These are phyloP conservation scores for Spinus olivaceus DNA, from an alignment of 2,797 vertebrate genomes.

Conservation along the genomic window DNA sequence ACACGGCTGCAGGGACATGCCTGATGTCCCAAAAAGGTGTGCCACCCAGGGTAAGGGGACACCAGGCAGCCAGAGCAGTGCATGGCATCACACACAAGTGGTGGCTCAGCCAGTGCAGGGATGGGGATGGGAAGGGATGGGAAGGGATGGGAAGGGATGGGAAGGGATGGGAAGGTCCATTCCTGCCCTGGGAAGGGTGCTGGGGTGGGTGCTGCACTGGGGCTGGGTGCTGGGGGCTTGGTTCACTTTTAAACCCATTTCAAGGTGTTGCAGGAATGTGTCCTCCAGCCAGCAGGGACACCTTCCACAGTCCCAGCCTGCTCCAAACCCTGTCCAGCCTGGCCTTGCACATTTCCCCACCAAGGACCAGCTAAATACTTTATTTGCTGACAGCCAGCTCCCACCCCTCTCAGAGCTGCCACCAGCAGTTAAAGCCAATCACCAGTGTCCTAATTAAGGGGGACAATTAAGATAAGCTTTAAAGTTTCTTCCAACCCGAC, in stretches of 20 bases:
- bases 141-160: neutral
- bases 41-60: neutral
- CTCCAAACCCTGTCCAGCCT: neutral
- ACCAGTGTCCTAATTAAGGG: neutral
- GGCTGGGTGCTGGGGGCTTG: neutral
- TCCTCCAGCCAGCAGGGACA: neutral
- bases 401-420: neutral
- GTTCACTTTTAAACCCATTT: neutral
- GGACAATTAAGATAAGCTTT: neutral
- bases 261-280: neutral
- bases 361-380: neutral
- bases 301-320: neutral
- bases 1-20: neutral
- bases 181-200: neutral
- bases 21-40: neutral
- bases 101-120: neutral
- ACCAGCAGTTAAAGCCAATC: neutral
- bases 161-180: neutral
- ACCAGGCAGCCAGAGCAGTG: neutral
- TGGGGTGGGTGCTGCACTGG: fast-evolving
- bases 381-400: neutral
- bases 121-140: neutral
- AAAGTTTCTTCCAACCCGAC: neutral
- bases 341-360: neutral
- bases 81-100: fast-evolving